Conservation (phyloP, 2,113 vertebrate species). For the Tetrax tetrax region DNA sequence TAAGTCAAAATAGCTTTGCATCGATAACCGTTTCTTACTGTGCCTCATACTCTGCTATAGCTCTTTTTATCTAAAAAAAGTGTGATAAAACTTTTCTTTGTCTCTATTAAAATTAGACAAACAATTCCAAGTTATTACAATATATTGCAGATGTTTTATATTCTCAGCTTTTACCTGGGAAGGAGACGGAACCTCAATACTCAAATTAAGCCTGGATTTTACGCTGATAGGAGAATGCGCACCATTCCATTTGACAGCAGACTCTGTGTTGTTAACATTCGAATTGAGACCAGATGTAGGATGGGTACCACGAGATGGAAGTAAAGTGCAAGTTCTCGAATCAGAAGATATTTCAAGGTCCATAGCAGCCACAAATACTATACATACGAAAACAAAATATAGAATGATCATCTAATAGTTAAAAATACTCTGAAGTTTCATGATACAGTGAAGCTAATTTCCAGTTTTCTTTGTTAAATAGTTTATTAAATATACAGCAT, state of each 20-base stretch:
- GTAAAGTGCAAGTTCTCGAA: slow-evolving; percentile 61
- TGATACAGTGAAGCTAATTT: not conserved
- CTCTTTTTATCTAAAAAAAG: not conserved
- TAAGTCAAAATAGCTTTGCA: not conserved
- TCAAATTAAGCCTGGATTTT: slow-evolving; percentile 84
- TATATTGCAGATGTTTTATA: not conserved
- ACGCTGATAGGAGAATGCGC: slow-evolving; percentile 76
- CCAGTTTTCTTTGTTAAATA: not conserved
- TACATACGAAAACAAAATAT: not conserved
- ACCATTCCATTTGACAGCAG: slow-evolving; percentile 74
- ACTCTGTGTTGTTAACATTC: slow-evolving; percentile 74
- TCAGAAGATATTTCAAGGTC: slow-evolving; percentile 74
- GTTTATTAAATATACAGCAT: not conserved
- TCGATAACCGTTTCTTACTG: not conserved
- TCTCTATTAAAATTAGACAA: not conserved
- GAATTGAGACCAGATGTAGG: slow-evolving; percentile 73
- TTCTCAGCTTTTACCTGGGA: slow-evolving; percentile 86
- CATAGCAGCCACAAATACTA: slow-evolving; percentile 73
- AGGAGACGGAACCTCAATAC: slow-evolving; percentile 92
- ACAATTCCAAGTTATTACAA: not conserved
- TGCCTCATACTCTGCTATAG: not conserved
- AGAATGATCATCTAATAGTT: not conserved
- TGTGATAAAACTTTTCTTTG: not conserved
- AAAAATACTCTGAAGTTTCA: not conserved
- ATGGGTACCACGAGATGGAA: slow-evolving; percentile 45